phyloP scores from a whole-genome alignment of 2,888 invertebrate genomes.

The Dasypolia templi region DNA sequence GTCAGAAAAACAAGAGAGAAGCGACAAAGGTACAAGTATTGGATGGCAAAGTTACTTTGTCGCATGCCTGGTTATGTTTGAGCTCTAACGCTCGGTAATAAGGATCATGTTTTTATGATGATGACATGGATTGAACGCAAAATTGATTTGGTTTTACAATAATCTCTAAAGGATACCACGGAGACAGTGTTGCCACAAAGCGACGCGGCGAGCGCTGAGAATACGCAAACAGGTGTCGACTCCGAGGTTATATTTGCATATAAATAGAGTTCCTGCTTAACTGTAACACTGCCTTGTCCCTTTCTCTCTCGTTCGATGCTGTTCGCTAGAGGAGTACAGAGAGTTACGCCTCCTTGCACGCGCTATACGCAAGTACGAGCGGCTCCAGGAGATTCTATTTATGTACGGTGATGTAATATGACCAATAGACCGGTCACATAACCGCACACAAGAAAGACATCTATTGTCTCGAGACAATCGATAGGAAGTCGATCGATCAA shows the following conservation, averaged over 20 bases:
- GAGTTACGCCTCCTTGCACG: conserved; percentile 85
- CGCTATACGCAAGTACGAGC: conserved; percentile 80
- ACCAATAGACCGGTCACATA: conserved; percentile 78
- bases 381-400: conserved; percentile 89
- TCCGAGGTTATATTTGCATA: conserved; percentile 90
- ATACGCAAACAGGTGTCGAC: conserved; percentile 91
- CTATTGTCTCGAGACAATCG: conserved; percentile 71
- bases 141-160: conserved; percentile 75
- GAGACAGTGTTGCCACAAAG: conserved; percentile 87
- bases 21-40: conserved; percentile 65
- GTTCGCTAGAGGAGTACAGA: conserved; percentile 83
- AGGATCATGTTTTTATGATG: conserved; percentile 64
- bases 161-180: conserved; percentile 84
- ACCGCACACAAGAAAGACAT: conserved; percentile 73
- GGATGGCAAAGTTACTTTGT: conserved; percentile 57
- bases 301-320: conserved; percentile 82
- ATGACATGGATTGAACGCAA: conserved; percentile 65
- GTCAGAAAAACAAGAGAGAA: conserved; percentile 70
- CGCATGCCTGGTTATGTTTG: conserved; percentile 33
- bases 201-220: conserved; percentile 85
- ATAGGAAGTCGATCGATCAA: conserved; percentile 69
- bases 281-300: conserved; percentile 88
- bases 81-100: conserved; percentile 61
- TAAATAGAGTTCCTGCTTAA: conserved; percentile 91
- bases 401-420: conserved; percentile 86